A percentile compares a stretch with the other conserved stretches of the same genome.
Evolutionary conservation across 2,888 invertebrate genomes (phyloP).

Genomic region (Aporophyla nigra): DNA sequence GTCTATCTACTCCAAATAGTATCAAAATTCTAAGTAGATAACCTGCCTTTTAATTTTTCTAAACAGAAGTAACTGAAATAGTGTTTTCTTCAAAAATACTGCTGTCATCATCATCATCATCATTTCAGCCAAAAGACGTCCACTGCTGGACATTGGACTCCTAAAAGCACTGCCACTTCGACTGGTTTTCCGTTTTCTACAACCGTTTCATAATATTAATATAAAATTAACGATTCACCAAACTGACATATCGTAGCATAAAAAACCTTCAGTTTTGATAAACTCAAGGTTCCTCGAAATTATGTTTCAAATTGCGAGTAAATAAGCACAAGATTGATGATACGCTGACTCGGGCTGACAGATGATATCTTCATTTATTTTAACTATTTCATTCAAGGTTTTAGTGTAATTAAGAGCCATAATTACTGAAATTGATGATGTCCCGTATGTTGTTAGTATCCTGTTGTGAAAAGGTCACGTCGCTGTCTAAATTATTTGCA

Average conservation of each 20-base stretch:
- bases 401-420: slow-evolving; percentile 37
- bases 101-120: no score
- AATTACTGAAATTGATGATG: slow-evolving; percentile 55
- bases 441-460: slow-evolving; percentile 28
- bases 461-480: slow-evolving; percentile 13
- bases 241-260: not conserved
- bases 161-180: no score
- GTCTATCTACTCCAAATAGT: not conserved
- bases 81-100: not conserved
- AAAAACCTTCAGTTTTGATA: slow-evolving; percentile 22
- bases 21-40: not conserved
- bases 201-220: not conserved
- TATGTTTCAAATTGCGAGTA: slow-evolving; percentile 28
- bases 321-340: slow-evolving; percentile 57
- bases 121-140: no score
- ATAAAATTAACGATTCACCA: not conserved
- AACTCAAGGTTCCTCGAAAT: slow-evolving; percentile 27
- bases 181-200: no score
- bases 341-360: slow-evolving; percentile 15
- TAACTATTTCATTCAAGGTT: slow-evolving; percentile 54
- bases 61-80: not conserved
- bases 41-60: not conserved
- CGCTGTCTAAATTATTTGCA: not conserved
- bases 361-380: slow-evolving; percentile 53
- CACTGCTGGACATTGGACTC: no score